Base-by-base conservation (phyloP, 2,797 vertebrate genomes). In the Chrysocyon brachyurus region DNA sequence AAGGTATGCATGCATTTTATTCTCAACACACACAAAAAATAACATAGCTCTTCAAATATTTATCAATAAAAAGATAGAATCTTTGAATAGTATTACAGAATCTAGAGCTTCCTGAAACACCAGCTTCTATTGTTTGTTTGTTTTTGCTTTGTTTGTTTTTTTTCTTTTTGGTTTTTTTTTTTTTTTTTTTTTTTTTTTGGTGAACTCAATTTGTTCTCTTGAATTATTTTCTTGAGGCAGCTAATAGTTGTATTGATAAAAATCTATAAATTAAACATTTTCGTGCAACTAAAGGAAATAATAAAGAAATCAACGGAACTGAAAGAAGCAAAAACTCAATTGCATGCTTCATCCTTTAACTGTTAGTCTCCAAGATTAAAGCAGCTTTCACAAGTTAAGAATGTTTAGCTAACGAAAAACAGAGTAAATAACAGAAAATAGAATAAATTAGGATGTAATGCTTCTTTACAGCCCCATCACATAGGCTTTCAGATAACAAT, bases 261-360 rank as follows among this genome's bases (percentile, higher is more conserved):
- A 61, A 97, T 63, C 70, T 49, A 91, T 89, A 91, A 87, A 46
- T 31, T 96, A 6, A 89, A 91, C 28, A 86, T 52, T 82, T 95
- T 85, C 57, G 24, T 77, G 87, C 90, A 96, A 94, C 14, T 93
- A 84, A 61, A 40, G 68, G 81, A 96, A 97, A 91, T 94, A 96
- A 97, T 28, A 97, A 96, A 92, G 68, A 97, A 97, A 97, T 94
- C 75, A 96, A n/a, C 6, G 87, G 88, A 90, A 92, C 24, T 36
- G 26, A 79, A 97, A 93, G 83, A 61, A 84, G 46, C 46, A 61
- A 96, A 95, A 92, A 49, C 77, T 95, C 78, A 56, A 0, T 86
- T 49, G 77, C 24, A 31, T 77, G 26, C 84, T 77, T 84, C 36
- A 40, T 72, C 87, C 94, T 19, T 95, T 94, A 97, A 84, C 57